phyloP scores from a whole-genome alignment of 92 coral and sea anemone genomes.

The Epizoanthus fatuus region DNA sequence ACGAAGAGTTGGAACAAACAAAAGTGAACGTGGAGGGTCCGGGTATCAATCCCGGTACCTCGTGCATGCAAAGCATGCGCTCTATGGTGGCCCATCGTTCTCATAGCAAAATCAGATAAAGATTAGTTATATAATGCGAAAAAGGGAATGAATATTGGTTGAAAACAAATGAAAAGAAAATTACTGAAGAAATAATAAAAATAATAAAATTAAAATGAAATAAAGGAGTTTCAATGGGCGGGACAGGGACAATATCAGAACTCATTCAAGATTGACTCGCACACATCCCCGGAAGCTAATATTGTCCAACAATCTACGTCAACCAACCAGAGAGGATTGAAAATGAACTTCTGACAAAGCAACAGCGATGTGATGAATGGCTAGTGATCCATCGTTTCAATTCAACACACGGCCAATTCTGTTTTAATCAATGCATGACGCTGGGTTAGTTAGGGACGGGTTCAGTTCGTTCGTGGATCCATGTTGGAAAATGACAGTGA shows the following conservation, averaged over 20 bases:
- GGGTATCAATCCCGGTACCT: too few relatives aligned
- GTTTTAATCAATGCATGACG: constrained; percentile 20
- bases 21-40: too few relatives aligned
- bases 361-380: constrained; percentile 36
- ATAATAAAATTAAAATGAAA: too few relatives aligned
- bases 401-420: constrained; percentile 1
- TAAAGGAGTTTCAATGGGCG: background rate
- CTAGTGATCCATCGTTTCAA: constrained; percentile 14
- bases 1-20: too few relatives aligned
- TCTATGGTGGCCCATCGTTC: too few relatives aligned
- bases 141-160: too few relatives aligned
- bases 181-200: too few relatives aligned
- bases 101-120: too few relatives aligned
- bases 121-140: too few relatives aligned
- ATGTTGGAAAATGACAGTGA: constrained; percentile 29
- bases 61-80: too few relatives aligned
- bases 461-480: background rate
- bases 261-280: background rate
- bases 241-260: constrained; percentile 16
- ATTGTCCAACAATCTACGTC: constrained; percentile 17
- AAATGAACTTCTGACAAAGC: constrained; percentile 22
- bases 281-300: constrained; percentile 24
- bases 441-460: background rate
- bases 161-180: too few relatives aligned
- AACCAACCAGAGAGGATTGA: constrained; percentile 39